These are phyloP conservation scores for Rhineura floridana DNA, from an alignment of 2,113 vertebrate species.

Conservation along the genomic window DNA sequence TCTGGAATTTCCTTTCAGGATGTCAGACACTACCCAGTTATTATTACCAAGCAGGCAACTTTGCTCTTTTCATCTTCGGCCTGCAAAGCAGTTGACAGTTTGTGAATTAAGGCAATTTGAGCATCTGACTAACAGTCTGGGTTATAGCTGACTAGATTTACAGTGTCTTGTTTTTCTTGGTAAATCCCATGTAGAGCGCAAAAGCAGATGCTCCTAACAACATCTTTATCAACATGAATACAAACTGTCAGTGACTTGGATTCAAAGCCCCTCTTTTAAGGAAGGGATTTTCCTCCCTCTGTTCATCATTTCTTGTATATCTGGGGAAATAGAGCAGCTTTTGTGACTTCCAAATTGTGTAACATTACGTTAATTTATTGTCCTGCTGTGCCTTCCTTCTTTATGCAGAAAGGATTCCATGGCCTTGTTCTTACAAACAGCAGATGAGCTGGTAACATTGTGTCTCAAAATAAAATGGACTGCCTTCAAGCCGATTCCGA, in stretches of 20 bases:
- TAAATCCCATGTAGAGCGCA: conserved; percentile 63
- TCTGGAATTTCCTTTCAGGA: conserved; percentile 49
- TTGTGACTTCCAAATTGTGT: not conserved
- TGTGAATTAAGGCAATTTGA: conserved; percentile 63
- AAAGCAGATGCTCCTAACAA: conserved; percentile 51
- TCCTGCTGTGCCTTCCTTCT: not conserved
- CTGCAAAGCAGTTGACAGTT: conserved; percentile 62
- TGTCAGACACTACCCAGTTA: conserved; percentile 24
- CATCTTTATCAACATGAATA: conserved; percentile 47
- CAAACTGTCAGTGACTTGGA: conserved; percentile 22
- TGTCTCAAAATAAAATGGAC: too few relatives aligned
- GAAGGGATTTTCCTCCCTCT: not conserved
- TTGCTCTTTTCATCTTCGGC: conserved; percentile 63
- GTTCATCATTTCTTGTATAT: conserved; percentile 1
- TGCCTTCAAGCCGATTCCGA: too few relatives aligned
- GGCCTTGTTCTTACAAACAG: not conserved
- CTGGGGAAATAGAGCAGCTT: not conserved
- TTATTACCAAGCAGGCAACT: conserved; percentile 55
- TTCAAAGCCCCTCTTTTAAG: conserved; percentile 39
- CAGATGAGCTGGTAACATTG: not conserved
- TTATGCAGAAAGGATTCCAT: not conserved
- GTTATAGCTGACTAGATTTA: conserved; percentile 61
- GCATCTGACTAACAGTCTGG: conserved; percentile 50
- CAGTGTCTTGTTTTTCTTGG: conserved; percentile 62
- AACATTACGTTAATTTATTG: not conserved